Evolutionary conservation across 2,113 vertebrate genomes (phyloP), one percentile per base, ranked within the genome.

Genomic region (Craseonycteris thonglongyai): DNA sequence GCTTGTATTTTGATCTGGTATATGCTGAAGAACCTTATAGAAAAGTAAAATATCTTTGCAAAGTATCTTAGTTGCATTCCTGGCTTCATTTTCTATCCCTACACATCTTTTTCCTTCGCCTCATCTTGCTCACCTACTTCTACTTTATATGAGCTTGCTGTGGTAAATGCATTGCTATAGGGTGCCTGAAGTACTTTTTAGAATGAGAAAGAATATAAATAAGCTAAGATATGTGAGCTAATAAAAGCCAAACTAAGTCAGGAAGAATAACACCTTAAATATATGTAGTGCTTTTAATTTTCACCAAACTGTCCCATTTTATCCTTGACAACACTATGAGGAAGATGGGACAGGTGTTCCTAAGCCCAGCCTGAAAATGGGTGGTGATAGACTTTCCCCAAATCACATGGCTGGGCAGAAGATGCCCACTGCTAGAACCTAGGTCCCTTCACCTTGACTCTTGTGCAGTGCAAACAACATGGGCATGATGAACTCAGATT

Each of bases 181-280:
- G 56, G 8, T 59, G 47, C 54, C 33, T 21, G 76, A 87, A 87
- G 89, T 95, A 86, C 78, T 89, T 96, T 95, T 94, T 66, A 92
- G 87, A 93, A 95, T 42, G 96, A 90, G 51, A 79, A 90, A 94
- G 38, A 61, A 71, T 86, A 92, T 94, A 95, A 96, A 87, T 92
- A 93, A 89, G 33, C 92, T 42, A 75, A 91, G 94, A 93, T 72
- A 68, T 16, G 35, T 65, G 38, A 65, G 89, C 69, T 95, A 91
- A 86, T 59, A 72, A 26, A 71, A 89, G 75, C 71, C 92, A 71
- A 82, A 86, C 82, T 59, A 93, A 92, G 71, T 18, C 45, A 89
- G 47, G 30, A 42, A 90, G 65, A 94, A 47, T 11, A 85, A 83
- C 6, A 21, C 22, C 72, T 76, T 59, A 54, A 24, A 91, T n/a